Base-by-base conservation (phyloP, 2,888 invertebrate species). In the Eupithecia centaureata region DNA sequence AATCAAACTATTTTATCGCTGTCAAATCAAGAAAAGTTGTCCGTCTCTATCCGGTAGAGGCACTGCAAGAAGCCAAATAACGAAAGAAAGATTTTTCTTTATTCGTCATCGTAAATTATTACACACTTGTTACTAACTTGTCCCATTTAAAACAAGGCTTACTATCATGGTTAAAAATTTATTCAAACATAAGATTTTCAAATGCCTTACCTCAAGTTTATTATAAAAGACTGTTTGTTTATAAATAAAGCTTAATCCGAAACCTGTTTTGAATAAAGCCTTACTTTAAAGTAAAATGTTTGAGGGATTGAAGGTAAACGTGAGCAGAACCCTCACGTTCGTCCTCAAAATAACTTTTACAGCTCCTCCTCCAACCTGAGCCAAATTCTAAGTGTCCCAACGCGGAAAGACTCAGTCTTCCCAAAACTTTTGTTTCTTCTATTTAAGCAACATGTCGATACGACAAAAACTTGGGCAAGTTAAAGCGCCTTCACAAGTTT, bases 271-370 rank as follows among this genome's bases (percentile, higher is more conserved):
- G 4, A 30, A 30, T 56, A 30, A 56, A 56, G n/a, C 54, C 15
- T n/a, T 52, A 27, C 2, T 56, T 56, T n/a, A 30, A 28, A 56
- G 54, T 56, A 30, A 56, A 56, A 28, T 28, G n/a, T n/a, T 13
- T 52, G 12, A 47, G 18, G 47, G 22, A 22, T 12, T 22, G 10
- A 22, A 10, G 22, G 22, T 7, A 8, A 38, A 42, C 18, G 42
- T 42, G 18, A 12, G 15, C 1, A 13, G 4, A 56, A 18, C 54
- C 30, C 42, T 42, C 60, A 65, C 52, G 65, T 61, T 28, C n/a
- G 15, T 54, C 56, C 61, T 61, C 27, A 56, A 65, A 33, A 30
- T 65, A 56, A 65, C 52, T 42, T 22, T 32, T 56, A 61, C 54
- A 32, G 32, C 54, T 61, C 25, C 54, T 61, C 25, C 42, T 18